Evolutionary conservation across 64 coral and sea anemone species (phyloP), one percentile per base, ranked within the genome.

Genomic region (Porites lutea): DNA sequence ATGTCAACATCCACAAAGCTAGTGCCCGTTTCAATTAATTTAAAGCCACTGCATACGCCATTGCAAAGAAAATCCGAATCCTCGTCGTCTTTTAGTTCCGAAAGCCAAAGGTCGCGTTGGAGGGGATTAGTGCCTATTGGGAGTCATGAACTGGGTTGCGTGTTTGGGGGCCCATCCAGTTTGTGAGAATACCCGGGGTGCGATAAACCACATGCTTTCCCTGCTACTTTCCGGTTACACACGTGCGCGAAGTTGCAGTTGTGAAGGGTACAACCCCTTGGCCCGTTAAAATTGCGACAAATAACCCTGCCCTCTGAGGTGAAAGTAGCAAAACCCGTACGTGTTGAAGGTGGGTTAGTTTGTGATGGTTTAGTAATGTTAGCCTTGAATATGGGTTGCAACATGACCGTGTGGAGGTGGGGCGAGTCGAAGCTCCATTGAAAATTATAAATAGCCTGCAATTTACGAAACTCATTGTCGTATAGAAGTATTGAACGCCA

Each of bases 341-440:
- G 52, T 54, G 52, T 54, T 5, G 52, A 54, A 54, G 52, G 52
- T 54, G 52, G 52, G 8, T 22, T 22, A 23, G 67, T 71, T 68
- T 44, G 4, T 23, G 5, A 37, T 9, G 23, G 48, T 77, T 54
- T 19, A 77, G 0, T 2, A 77, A 52, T 77, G 48, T 54, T 77
- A 52, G 49, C 74, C 15, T 20, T 77, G 74, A 77, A 70, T 70
- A 70, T 70, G 66, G 59, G 82, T 86, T 43, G n/a, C 10, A 86
- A 62, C 59, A 86, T 27, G 27, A 86, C 82, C 13, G 82, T 86
- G 59, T 86, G 82, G 8, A 86, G 59, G 58, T 86, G 82, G 23
- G 23, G 58, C 12, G 58, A 86, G 61, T 86, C 82, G n/a, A 86
- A 66, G 58, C 82, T 66, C 66, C 67, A 87, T 49, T 13, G 54